phyloP scores from a whole-genome alignment of 2,888 invertebrate species.

The Drosophila mimica region DNA sequence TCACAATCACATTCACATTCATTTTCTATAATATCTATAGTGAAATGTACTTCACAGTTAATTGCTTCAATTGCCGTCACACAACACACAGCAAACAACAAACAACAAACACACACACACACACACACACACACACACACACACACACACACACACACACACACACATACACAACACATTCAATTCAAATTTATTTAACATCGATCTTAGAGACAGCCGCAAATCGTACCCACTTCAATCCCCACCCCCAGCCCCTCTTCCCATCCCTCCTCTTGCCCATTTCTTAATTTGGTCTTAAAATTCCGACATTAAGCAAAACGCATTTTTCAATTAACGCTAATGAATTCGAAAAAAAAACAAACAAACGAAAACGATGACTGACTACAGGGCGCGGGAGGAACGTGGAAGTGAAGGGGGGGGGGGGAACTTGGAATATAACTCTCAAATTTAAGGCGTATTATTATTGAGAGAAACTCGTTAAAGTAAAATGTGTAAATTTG shows the following conservation, averaged over 20 bases:
- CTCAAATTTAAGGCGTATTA: conserved; percentile 26
- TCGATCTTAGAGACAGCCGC: conserved; percentile 43
- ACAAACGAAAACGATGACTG: neutral
- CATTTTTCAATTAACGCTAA: conserved; percentile 58
- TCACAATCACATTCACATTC: conserved; percentile 23
- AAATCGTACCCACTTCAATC: neutral
- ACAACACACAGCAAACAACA: conserved; percentile 34
- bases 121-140: conserved; percentile 26
- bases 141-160: conserved; percentile 4
- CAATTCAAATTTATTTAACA: conserved; percentile 58
- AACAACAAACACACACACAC: conserved; percentile 16
- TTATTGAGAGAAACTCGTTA: conserved; percentile 31
- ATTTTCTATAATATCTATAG: conserved; percentile 21
- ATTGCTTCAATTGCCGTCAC: conserved; percentile 70
- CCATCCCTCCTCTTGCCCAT: neutral
- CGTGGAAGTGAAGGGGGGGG: neutral
- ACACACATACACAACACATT: conserved; percentile 44
- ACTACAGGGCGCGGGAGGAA: neutral
- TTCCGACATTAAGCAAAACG: conserved; percentile 44
- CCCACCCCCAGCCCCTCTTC: neutral
- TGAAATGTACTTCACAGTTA: conserved; percentile 75
- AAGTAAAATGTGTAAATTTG: conserved; percentile 54
- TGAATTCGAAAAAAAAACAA: conserved; percentile 21
- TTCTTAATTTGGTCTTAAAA: neutral
- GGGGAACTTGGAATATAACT: neutral